Evolutionary conservation across 2,888 invertebrate species (phyloP).

Genomic region (Sarcophaga rosellei): DNA sequence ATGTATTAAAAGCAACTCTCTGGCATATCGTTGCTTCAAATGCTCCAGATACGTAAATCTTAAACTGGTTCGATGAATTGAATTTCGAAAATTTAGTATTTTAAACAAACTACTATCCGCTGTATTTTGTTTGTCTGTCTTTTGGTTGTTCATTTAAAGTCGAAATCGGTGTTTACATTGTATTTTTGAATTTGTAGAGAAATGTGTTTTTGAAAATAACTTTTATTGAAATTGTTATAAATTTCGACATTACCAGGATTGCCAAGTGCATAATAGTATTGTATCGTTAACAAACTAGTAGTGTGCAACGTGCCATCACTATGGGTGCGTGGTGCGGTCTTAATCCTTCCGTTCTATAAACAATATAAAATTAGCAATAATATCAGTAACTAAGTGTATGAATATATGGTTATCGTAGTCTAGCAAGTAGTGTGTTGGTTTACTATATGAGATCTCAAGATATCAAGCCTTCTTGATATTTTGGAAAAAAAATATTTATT

Average conservation of each 20-base stretch:
- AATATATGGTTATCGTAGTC: too few relatives aligned
- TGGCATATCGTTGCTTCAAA: constrained; percentile 20
- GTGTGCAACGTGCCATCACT: too few relatives aligned
- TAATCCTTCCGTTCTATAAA: too few relatives aligned
- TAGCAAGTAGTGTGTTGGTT: too few relatives aligned
- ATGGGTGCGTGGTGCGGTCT: too few relatives aligned
- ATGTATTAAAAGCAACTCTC: background rate
- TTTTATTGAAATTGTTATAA: background rate
- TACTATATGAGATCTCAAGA: too few relatives aligned
- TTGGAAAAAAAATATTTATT: too few relatives aligned
- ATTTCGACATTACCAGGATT: background rate
- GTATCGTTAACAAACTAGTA: too few relatives aligned
- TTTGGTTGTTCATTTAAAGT: constrained; percentile 30
- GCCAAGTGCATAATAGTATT: background rate
- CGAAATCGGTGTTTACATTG: background rate
- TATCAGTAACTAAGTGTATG: too few relatives aligned
- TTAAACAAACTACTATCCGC: too few relatives aligned
- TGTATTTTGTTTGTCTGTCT: background rate
- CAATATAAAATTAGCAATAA: too few relatives aligned
- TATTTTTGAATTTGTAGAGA: background rate
- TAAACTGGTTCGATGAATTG: background rate
- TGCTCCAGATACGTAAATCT: constrained; percentile 33
- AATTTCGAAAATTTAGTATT: background rate
- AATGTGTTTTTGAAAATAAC: background rate
- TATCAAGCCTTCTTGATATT: too few relatives aligned